phyloP scores from a whole-genome alignment of 2,113 vertebrate genomes.

The Cynoglossus semilaevis region DNA sequence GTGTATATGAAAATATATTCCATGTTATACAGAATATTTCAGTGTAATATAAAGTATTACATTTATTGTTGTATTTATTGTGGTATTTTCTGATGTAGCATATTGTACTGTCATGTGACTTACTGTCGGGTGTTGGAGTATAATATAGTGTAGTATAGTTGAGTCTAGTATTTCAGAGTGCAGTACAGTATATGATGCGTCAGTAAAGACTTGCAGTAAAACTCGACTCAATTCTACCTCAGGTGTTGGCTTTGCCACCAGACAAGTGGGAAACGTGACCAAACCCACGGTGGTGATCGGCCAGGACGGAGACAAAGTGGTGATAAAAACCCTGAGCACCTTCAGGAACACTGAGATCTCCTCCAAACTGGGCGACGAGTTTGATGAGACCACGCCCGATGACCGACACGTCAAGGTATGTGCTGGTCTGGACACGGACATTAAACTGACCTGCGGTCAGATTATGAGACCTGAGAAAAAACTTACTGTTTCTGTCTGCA shows the following conservation, averaged over 20 bases:
- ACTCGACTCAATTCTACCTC: not conserved
- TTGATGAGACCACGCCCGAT: constrained; percentile 91
- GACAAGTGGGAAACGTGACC: constrained; percentile 92
- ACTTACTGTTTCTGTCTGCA: constrained; percentile 46
- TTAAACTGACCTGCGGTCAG: no score
- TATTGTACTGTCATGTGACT: no score
- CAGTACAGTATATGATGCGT: not conserved
- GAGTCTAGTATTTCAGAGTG: not conserved
- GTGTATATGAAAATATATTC: no score
- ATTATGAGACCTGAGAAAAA: not conserved
- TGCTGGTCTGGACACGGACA: not conserved
- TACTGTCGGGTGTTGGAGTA: no score
- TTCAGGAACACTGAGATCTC: constrained; percentile 94
- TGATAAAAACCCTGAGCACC: constrained; percentile 89
- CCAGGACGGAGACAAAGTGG: constrained; percentile 87
- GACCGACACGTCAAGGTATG: constrained; percentile 94
- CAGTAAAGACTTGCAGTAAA: not conserved
- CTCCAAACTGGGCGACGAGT: constrained; percentile 93
- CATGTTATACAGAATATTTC: no score
- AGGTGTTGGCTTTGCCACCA: constrained; percentile 93
- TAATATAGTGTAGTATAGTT: not conserved
- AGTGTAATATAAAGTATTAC: no score
- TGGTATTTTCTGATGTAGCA: no score
- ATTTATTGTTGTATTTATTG: no score
- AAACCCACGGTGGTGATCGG: constrained; percentile 92